These are phyloP conservation scores for Koerneria pararmatus DNA, from an alignment of 2,888 invertebrate species.

Conservation along the genomic window DNA sequence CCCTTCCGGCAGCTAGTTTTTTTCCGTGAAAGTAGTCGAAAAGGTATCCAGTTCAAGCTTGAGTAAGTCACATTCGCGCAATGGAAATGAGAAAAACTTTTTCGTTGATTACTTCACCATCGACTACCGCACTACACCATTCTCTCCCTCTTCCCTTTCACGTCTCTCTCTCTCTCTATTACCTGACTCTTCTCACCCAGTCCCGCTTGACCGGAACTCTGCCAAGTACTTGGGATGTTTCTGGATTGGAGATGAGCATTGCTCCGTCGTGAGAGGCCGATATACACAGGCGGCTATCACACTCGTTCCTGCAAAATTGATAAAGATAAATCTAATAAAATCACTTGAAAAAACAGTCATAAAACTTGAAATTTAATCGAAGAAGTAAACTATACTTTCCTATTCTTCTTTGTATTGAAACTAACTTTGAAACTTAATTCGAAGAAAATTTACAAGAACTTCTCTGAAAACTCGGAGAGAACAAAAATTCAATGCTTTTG, in stretches of 20 bases:
- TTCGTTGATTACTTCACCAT: neutral
- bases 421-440: too few relatives aligned
- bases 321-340: neutral
- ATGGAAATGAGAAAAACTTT: neutral
- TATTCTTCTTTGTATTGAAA: too few relatives aligned
- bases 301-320: slow-evolving; percentile 26
- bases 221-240: slow-evolving; percentile 28
- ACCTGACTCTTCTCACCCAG: slow-evolving; percentile 29
- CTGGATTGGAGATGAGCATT: slow-evolving; percentile 31
- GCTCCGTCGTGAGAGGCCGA: slow-evolving; percentile 32
- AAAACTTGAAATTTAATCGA: neutral
- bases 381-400: neutral
- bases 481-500: too few relatives aligned
- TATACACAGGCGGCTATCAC: slow-evolving; percentile 30
- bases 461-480: too few relatives aligned
- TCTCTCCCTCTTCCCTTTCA: too few relatives aligned
- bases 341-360: neutral
- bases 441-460: too few relatives aligned
- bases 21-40: too few relatives aligned
- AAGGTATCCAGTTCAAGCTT: neutral
- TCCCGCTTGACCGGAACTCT: slow-evolving; percentile 30
- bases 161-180: too few relatives aligned
- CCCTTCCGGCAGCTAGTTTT: too few relatives aligned
- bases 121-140: neutral
- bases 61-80: neutral